A percentile compares a stretch with the other conserved stretches of the same genome.
These are phyloP conservation scores for Typhlichthys subterraneus DNA, from an alignment of 2,797 vertebrate species.

Conservation along the genomic window DNA sequence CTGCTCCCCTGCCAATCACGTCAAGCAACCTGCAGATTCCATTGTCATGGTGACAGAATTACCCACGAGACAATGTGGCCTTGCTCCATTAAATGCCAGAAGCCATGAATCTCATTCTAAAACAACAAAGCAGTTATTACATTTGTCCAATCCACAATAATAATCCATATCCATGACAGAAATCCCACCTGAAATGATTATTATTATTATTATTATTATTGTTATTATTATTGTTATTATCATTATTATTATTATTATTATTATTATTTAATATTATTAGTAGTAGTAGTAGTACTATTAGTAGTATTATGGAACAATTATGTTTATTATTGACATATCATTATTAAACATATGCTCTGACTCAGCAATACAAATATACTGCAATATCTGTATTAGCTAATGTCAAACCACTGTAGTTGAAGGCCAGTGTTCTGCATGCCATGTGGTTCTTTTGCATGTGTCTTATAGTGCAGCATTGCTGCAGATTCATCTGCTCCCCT, in stretches of 20 bases:
- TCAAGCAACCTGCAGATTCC: background rate
- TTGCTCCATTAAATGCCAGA: background rate
- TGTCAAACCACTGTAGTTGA: too few species aligned
- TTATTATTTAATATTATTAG: background rate
- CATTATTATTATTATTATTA: background rate
- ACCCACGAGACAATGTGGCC: constrained; percentile 21
- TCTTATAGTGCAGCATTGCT: background rate
- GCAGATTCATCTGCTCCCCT: background rate
- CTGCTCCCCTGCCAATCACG: constrained; percentile 7
- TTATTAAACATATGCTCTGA: too few species aligned
- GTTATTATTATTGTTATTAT: too few species aligned
- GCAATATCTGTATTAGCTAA: too few species aligned
- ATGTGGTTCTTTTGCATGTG: too few species aligned
- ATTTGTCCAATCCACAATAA: too few species aligned
- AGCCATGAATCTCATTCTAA: too few species aligned
- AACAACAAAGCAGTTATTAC: too few species aligned
- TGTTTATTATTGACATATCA: background rate
- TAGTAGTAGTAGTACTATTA: background rate
- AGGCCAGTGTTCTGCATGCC: too few species aligned
- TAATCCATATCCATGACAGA: too few species aligned
- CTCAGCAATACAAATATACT: too few species aligned
- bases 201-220: background rate
- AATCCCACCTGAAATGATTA: background rate
- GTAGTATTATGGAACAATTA: background rate
- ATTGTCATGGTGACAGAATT: constrained; percentile 25